Conservation (phyloP, 2,113 vertebrate genomes). For the Saccopteryx bilineata region DNA sequence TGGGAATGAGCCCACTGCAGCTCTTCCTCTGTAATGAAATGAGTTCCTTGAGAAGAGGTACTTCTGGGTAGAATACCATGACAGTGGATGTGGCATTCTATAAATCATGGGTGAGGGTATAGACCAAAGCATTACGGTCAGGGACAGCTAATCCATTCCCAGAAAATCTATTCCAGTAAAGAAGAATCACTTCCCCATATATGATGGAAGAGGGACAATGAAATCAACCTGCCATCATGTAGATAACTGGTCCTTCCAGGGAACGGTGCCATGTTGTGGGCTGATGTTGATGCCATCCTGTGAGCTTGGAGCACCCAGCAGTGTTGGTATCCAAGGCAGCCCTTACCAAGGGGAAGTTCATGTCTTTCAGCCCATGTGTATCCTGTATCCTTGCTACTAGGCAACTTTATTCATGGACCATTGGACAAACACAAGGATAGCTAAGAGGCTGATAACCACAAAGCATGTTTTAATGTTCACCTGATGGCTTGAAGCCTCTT, state of each 20-base stretch:
- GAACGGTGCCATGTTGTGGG: not conserved
- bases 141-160: not conserved
- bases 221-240: not conserved
- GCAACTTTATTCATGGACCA: not conserved
- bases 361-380: not conserved
- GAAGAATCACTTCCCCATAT: not conserved
- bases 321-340: not conserved
- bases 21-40: conserved; percentile 51
- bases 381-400: not conserved
- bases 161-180: not conserved
- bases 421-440: not conserved
- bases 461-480: not conserved
- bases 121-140: not conserved
- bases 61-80: not conserved
- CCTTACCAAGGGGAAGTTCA: not conserved
- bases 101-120: not conserved
- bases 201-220: not conserved
- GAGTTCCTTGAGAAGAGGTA: conserved; percentile 1
- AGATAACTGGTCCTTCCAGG: not conserved
- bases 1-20: not conserved
- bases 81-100: not conserved
- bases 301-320: not conserved
- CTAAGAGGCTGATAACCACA: not conserved
- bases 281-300: not conserved
- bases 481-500: not conserved